Evolutionary conservation across 2,888 invertebrate genomes (phyloP).

Genomic region (Willowsia nigromaculata): DNA sequence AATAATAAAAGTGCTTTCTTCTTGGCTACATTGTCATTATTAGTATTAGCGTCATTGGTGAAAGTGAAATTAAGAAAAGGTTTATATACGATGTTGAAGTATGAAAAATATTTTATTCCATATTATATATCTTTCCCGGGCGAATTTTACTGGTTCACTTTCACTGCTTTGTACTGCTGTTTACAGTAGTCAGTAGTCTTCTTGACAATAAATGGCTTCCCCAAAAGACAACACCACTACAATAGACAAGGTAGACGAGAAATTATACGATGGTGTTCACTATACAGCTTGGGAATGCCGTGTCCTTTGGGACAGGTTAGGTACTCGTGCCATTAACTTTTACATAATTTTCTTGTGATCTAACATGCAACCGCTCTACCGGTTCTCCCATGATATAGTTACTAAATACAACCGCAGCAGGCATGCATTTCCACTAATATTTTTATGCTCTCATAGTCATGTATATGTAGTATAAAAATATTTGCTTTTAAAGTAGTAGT

Average conservation of each 20-base stretch:
- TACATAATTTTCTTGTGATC: constrained; percentile 50
- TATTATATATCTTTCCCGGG: background rate
- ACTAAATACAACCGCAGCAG: constrained; percentile 10
- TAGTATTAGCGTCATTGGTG: background rate
- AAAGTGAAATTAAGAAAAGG: background rate
- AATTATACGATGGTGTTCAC: background rate
- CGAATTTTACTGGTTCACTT: background rate
- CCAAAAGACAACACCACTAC: background rate
- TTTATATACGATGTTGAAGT: background rate
- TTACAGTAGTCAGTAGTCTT: background rate
- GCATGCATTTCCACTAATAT: background rate
- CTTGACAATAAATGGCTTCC: background rate
- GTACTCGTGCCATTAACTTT: constrained; percentile 62
- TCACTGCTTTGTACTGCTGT: background rate
- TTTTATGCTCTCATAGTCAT: background rate
- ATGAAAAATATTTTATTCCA: background rate
- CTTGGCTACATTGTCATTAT: background rate
- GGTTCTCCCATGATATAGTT: background rate
- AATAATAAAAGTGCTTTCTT: constrained; percentile 29
- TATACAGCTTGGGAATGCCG: constrained; percentile 22
- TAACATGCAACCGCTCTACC: background rate
- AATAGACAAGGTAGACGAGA: background rate
- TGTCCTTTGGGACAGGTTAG: constrained; percentile 61
- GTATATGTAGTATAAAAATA: background rate
- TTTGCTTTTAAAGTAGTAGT: background rate